Base-by-base conservation (phyloP, 2,888 invertebrate species). In the Leucoma salicis region DNA sequence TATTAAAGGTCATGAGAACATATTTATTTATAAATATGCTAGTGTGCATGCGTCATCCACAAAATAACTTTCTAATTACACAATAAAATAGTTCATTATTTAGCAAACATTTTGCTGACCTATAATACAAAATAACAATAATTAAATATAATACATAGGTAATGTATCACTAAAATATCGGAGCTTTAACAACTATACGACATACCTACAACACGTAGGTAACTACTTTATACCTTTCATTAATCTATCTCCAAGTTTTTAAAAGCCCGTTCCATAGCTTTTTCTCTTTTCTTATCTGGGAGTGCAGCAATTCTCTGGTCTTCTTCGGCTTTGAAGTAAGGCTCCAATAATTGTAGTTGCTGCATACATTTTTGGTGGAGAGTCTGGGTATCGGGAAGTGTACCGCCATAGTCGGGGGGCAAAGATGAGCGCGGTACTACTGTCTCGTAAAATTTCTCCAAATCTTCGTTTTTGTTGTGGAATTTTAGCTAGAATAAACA, bases 171-270 rank as follows among this genome's bases (percentile, higher is more conserved):
- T 14, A 16, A 18, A 41, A 16, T 31, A 31, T 14, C 28, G 24
- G 16, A 15, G 29, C 12, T 29, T 21, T 21, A 21, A 21, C 1
- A 21, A 21, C 21, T 21, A 21, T 16, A 16, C 3, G 6, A 16
- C 21, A n/a, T n/a, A n/a, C n/a, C n/a, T n/a, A n/a, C n/a, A n/a
- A n/a, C n/a, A n/a, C n/a, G n/a, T n/a, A n/a, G n/a, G n/a, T n/a
- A n/a, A n/a, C n/a, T n/a, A n/a, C n/a, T n/a, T n/a, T n/a, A n/a
- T n/a, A n/a, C n/a, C n/a, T n/a, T 5, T 37, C 38, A 46, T 53
- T 83, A 94, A 82, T 94, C 94, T 48, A 94, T 92, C 32, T 94
- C 93, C 24, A 94, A 71, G 63, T 93, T 93, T 61, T 94, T 94
- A 62, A 95, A 94, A 5, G 92, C 93, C 28, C 92, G 92, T 53